A percentile compares a stretch with the other conserved stretches of the same genome.
Evolutionary conservation across 2,797 vertebrate genomes (phyloP).

Genomic region (Tachyglossus aculeatus): DNA sequence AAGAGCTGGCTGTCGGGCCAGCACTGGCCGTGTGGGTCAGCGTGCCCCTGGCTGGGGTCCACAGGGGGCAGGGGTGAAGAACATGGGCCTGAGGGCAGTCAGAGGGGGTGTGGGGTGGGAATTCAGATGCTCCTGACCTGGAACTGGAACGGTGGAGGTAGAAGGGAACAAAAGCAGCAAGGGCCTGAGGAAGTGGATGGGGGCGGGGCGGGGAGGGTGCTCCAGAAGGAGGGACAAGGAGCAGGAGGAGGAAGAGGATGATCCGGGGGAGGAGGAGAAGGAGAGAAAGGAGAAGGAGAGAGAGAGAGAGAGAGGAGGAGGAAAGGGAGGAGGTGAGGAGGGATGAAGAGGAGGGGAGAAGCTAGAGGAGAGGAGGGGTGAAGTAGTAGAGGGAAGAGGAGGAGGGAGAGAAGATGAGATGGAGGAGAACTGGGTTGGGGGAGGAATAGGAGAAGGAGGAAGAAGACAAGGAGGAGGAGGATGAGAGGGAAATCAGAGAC

Average conservation of each 20-base stretch:
- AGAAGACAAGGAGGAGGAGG: not conserved
- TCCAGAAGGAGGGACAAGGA: not conserved
- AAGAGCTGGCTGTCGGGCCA: not conserved
- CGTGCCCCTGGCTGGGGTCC: not conserved
- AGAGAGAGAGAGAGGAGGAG: not conserved
- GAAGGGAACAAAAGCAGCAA: not conserved
- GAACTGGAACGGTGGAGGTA: not conserved
- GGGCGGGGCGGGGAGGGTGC: not conserved
- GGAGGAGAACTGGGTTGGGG: not conserved
- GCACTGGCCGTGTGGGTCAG: too few species aligned
- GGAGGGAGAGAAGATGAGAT: not conserved
- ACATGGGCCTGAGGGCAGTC: too few species aligned
- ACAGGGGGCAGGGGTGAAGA: not conserved
- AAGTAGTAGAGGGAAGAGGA: not conserved
- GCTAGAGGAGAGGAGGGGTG: rapidly evolving
- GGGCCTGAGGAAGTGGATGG: not conserved
- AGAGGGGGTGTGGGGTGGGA: not conserved
- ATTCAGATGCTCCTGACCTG: not conserved
- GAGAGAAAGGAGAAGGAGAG: not conserved
- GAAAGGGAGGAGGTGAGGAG: not conserved
- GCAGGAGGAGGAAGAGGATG: not conserved
- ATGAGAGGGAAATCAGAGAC: not conserved
- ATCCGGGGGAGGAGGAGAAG: not conserved
- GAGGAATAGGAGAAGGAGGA: not conserved
- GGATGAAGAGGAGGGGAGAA: rapidly evolving